A percentile compares a stretch with the other conserved stretches of the same genome.
phyloP scores from a whole-genome alignment of 2,888 invertebrate genomes.

The Agriotes lineatus region DNA sequence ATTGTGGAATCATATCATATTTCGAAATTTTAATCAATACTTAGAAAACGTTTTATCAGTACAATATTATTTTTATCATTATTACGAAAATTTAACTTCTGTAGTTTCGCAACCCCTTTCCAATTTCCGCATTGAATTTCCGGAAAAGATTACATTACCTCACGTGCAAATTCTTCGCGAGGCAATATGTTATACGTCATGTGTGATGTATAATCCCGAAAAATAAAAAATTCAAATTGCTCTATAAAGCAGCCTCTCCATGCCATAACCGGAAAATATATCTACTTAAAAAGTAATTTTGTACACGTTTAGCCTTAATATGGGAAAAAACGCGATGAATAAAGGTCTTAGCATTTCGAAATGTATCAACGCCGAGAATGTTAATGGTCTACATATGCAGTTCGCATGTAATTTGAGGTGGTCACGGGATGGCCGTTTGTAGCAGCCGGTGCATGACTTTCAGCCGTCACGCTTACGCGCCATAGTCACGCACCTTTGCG shows the following conservation, averaged over 20 bases:
- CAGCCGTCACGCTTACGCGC: slow-evolving; percentile 43
- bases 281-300: slow-evolving; percentile 7
- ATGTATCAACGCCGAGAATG: slow-evolving; percentile 19
- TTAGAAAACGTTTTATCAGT: no score
- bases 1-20: no score
- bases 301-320: slow-evolving; percentile 2
- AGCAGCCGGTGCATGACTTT: slow-evolving; percentile 48
- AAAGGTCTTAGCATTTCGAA: not conserved
- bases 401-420: slow-evolving; percentile 50
- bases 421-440: slow-evolving; percentile 47
- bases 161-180: slow-evolving; percentile 1
- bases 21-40: no score
- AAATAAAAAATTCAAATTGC: slow-evolving; percentile 11
- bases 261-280: slow-evolving; percentile 11
- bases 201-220: slow-evolving; percentile 5
- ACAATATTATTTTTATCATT: no score
- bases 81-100: no score
- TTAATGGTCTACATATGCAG: slow-evolving; percentile 50
- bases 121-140: not conserved
- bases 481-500: slow-evolving; percentile 45
- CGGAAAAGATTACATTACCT: not conserved
- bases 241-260: slow-evolving; percentile 11
- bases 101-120: slow-evolving; percentile 4
- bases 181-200: slow-evolving; percentile 6
- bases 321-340: not conserved